Percentiles rank a stretch among this genome's conserved stretches.
These are phyloP conservation scores for Osmoderma eremita DNA, from an alignment of 2,888 invertebrate species.

Conservation along the genomic window DNA sequence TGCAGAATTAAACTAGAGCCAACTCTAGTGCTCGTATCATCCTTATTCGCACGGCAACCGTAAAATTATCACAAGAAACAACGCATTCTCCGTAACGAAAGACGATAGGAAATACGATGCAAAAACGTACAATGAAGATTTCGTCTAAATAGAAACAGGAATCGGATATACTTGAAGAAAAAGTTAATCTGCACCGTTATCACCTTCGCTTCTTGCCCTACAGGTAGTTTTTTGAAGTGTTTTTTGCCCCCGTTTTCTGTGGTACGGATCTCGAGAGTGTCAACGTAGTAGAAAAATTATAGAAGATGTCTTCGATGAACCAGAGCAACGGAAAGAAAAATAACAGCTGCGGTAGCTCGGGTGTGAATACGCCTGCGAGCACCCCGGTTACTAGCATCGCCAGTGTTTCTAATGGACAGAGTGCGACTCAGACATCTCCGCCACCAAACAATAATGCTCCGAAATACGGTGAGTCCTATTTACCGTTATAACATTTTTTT, in stretches of 20 bases:
- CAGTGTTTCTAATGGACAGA: constrained; percentile 56
- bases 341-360: constrained; percentile 56
- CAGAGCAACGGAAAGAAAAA: constrained; percentile 59
- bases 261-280: constrained; percentile 12
- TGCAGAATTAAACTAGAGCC: constrained; percentile 11
- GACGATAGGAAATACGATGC: neutral
- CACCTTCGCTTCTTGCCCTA: constrained; percentile 1
- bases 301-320: constrained; percentile 52
- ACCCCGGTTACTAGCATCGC: constrained; percentile 58
- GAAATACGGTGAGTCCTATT: constrained; percentile 63
- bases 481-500: no score
- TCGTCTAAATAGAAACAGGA: no score
- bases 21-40: neutral
- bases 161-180: no score
- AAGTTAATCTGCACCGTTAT: no score
- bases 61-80: neutral
- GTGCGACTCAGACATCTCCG: constrained; percentile 57
- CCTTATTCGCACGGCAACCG: neutral
- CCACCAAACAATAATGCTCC: constrained; percentile 65
- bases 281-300: neutral
- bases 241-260: constrained; percentile 21
- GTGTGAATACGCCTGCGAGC: constrained; percentile 60
- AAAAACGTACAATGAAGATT: neutral
- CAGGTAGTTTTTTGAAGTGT: constrained; percentile 37
- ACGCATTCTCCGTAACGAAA: neutral